phyloP scores from a whole-genome alignment of 2,888 invertebrate species.

The Cordilura impudica region DNA sequence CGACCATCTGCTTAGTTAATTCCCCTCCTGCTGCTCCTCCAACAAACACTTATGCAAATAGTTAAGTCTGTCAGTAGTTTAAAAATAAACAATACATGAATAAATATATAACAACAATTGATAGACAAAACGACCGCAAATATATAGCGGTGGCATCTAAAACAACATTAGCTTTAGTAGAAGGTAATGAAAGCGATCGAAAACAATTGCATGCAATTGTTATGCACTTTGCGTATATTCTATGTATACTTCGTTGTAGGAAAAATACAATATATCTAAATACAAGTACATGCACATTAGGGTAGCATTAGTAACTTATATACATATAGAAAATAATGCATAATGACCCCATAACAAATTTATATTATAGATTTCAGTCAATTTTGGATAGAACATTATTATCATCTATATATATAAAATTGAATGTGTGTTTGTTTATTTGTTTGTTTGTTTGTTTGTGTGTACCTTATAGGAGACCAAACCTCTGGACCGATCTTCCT shows the following conservation, averaged over 20 bases:
- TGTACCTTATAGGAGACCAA: too few relatives aligned
- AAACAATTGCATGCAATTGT: constrained; percentile 40
- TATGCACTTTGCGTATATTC: constrained; percentile 41
- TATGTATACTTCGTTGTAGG: background rate
- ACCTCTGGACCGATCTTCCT: too few relatives aligned
- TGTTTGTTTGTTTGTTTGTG: too few relatives aligned
- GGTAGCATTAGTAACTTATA: too few relatives aligned
- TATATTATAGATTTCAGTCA: too few relatives aligned
- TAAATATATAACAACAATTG: constrained; percentile 28
- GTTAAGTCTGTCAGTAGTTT: constrained; percentile 18
- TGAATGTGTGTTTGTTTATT: too few relatives aligned
- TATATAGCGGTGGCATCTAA: background rate
- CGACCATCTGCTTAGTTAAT: background rate
- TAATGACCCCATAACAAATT: too few relatives aligned
- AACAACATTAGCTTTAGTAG: background rate
- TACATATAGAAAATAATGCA: too few relatives aligned
- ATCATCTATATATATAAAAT: too few relatives aligned
- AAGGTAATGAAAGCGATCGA: constrained; percentile 28
- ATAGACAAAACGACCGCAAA: constrained; percentile 29
- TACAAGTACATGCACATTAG: background rate
- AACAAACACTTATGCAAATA: background rate
- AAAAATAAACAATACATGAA: constrained; percentile 33
- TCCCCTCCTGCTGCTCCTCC: background rate
- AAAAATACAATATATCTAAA: background rate
- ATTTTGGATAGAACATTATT: too few relatives aligned